Base-by-base conservation (phyloP, 2,113 vertebrate genomes). In the Chionodraco myersi region DNA sequence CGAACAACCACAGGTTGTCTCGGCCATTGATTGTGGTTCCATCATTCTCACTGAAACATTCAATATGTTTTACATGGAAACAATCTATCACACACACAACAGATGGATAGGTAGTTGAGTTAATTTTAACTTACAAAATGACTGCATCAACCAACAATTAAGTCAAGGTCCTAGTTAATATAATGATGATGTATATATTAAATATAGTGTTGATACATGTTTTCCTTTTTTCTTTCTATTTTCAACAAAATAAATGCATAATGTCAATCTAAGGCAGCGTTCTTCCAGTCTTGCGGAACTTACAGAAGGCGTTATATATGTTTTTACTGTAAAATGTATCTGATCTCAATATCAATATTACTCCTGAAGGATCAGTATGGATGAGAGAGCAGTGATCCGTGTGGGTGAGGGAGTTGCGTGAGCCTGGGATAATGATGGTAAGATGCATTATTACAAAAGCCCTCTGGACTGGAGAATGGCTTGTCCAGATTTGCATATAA, bases 1-100 rank as follows among this genome's bases (percentile, higher is more conserved):
- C 34, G 66, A 8, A 30, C 49, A 77, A 84, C 60, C 54, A 62
- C 75, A 68, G 49, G 45, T 62, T 83, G 73, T 83, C 69, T 72
- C 36, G 15, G 45, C 54, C 65, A 82, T 71, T 52, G 67, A 80
- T 80, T 48, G 36, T 14, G 26, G 72, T 77, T 60, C 72, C 53
- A 68, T 72, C 64, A 53, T 49, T 44, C 58, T 13, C 26, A 54
- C 36, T 61, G 53, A 3, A 41, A 61, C 51, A 65, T 48, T 72
- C 62, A 67, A 58, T 72, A 75, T 65, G 10, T 66, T 60, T 41
- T 11, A 54, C 58, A 66, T 41, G 0, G 45, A 78, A 48, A 10
- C 51, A 51, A 80, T 34, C 44, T 75, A 58, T 60, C 57, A 61
- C 6, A 72, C 48, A 58, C 1, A 4, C 57, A 67, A 11, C 54